Percentiles rank a stretch among this genome's conserved stretches.
phyloP scores from a whole-genome alignment of 2,113 vertebrate genomes.

The Aptenodytes forsteri region DNA sequence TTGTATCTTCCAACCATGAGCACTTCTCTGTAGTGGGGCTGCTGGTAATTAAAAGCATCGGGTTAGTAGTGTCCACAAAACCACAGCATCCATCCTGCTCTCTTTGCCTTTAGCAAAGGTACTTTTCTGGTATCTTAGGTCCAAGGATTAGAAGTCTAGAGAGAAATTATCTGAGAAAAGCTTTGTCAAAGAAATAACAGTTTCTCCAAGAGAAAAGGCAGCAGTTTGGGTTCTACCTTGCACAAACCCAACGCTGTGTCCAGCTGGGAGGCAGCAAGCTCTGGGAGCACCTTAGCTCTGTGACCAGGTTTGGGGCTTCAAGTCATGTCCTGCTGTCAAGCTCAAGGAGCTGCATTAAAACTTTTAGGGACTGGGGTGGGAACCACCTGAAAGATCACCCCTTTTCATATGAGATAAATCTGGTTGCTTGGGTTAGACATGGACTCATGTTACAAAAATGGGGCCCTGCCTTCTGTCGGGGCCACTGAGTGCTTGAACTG shows the following conservation, averaged over 20 bases:
- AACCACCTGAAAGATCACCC: not conserved
- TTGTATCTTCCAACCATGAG: not conserved
- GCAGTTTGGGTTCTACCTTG: not conserved
- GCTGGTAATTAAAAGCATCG: not conserved
- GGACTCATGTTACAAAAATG: not conserved
- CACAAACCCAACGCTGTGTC: rapidly evolving
- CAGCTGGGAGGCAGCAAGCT: not conserved
- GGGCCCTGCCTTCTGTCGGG: not conserved
- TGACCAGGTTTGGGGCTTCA: not conserved
- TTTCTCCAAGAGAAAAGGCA: not conserved
- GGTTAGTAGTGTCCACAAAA: not conserved
- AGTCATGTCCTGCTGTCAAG: rapidly evolving
- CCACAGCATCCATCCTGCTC: not conserved
- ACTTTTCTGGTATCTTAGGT: not conserved
- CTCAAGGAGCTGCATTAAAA: not conserved
- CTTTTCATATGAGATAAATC: not conserved
- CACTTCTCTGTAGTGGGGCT: not conserved
- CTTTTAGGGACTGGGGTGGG: not conserved
- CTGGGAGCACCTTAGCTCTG: not conserved
- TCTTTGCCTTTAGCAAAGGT: not conserved
- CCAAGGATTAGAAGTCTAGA: not conserved
- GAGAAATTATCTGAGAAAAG: not conserved
- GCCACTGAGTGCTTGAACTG: not conserved
- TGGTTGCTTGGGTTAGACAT: not conserved
- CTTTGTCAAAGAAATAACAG: not conserved